Evolutionary conservation across 92 coral and sea anemone species (phyloP).

Genomic region (Actinernus sp.): DNA sequence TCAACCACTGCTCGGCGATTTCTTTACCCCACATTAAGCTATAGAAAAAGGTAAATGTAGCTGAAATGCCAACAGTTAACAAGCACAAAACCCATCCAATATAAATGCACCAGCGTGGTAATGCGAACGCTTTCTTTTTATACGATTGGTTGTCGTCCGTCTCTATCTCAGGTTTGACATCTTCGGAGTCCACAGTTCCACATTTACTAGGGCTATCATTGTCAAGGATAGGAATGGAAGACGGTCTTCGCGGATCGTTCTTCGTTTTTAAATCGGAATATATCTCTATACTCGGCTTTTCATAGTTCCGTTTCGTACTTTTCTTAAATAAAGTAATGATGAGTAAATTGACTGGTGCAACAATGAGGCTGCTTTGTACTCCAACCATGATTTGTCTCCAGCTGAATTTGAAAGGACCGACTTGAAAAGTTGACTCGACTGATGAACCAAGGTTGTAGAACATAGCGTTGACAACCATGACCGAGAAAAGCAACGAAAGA

Average conservation of each 20-base stretch:
- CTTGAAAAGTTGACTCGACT: slow-evolving; percentile 2
- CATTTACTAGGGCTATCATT: neutral
- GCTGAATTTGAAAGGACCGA: slow-evolving; percentile 57
- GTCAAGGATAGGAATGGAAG: neutral
- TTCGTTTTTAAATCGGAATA: neutral
- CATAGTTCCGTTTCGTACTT: neutral
- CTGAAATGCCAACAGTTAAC: slow-evolving; percentile 29
- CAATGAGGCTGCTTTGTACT: slow-evolving; percentile 57
- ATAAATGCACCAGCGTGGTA: slow-evolving; percentile 73
- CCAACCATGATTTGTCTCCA: slow-evolving; percentile 52
- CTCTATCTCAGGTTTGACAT: neutral
- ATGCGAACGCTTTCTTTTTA: slow-evolving; percentile 7
- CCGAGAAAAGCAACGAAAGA: slow-evolving; percentile 30
- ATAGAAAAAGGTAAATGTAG: slow-evolving; percentile 70
- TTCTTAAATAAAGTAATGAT: slow-evolving; percentile 51
- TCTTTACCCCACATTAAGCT: slow-evolving; percentile 75
- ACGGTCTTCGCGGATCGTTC: neutral
- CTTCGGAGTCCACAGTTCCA: neutral
- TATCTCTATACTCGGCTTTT: neutral
- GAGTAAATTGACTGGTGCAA: slow-evolving; percentile 52
- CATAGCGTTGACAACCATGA: slow-evolving; percentile 67
- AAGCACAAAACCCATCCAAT: slow-evolving; percentile 70
- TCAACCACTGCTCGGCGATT: slow-evolving; percentile 62
- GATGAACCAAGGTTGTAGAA: slow-evolving; percentile 48
- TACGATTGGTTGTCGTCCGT: no score